These are phyloP conservation scores for Apamea monoglypha DNA, from an alignment of 2,888 invertebrate species.

Conservation along the genomic window DNA sequence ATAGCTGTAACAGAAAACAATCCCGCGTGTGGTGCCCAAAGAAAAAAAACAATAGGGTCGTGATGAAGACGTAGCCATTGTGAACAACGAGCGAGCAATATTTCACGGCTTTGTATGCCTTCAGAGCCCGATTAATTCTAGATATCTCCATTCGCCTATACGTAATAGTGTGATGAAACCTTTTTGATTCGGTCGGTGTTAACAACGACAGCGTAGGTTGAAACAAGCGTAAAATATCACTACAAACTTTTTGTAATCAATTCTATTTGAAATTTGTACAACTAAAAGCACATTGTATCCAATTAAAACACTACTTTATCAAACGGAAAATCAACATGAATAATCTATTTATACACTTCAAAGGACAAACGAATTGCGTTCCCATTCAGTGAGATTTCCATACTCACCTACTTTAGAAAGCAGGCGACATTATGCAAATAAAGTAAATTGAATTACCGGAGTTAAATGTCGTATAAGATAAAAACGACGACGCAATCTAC, in stretches of 20 bases:
- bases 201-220: slow-evolving; percentile 81
- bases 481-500: slow-evolving; percentile 90
- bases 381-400: slow-evolving; percentile 80
- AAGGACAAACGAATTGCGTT: slow-evolving; percentile 69
- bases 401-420: slow-evolving; percentile 88
- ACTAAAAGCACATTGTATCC: slow-evolving; percentile 33
- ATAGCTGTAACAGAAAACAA: slow-evolving; percentile 86
- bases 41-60: slow-evolving; percentile 89
- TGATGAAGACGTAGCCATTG: slow-evolving; percentile 91
- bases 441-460: slow-evolving; percentile 90
- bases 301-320: slow-evolving; percentile 59
- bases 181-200: slow-evolving; percentile 83
- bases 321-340: slow-evolving; percentile 63
- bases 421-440: slow-evolving; percentile 89
- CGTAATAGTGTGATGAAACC: slow-evolving; percentile 88
- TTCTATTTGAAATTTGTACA: slow-evolving; percentile 45
- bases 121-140: slow-evolving; percentile 89
- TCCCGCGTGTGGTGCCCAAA: slow-evolving; percentile 85
- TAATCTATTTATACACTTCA: slow-evolving; percentile 68
- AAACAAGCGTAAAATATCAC: slow-evolving; percentile 70
- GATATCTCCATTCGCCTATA: slow-evolving; percentile 89
- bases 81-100: slow-evolving; percentile 88
- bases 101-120: slow-evolving; percentile 89
- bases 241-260: slow-evolving; percentile 61
- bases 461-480: slow-evolving; percentile 91